These are phyloP conservation scores for Pycnonotus jocosus DNA, from an alignment of 2,113 vertebrate species.

Conservation along the genomic window DNA sequence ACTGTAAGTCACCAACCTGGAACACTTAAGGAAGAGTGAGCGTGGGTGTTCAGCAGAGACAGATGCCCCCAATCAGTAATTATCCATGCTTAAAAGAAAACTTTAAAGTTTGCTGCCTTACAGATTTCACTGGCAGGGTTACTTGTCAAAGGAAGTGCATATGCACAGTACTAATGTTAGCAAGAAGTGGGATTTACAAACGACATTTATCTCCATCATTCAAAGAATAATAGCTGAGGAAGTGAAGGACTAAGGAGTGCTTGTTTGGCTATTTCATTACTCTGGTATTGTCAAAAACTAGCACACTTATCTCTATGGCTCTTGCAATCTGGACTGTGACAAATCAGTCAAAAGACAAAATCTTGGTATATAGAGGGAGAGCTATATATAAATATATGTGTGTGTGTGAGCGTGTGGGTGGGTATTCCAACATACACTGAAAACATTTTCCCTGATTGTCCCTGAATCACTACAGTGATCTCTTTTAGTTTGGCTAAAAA, in stretches of 20 bases:
- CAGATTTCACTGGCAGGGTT: slow-evolving; percentile 41
- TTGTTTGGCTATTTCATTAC: slow-evolving; percentile 23
- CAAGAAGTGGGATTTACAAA: slow-evolving; percentile 56
- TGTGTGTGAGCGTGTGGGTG: background rate
- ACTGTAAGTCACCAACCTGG: background rate
- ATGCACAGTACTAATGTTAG: slow-evolving; percentile 54
- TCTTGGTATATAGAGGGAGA: rapidly evolving
- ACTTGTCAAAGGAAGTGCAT: slow-evolving; percentile 49
- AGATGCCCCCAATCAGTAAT: slow-evolving; percentile 47
- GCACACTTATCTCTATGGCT: background rate
- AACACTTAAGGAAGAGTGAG: slow-evolving; percentile 11
- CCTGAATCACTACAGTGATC: background rate
- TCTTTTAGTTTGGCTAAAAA: background rate
- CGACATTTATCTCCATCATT: slow-evolving; percentile 27
- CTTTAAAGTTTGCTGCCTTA: slow-evolving; percentile 17
- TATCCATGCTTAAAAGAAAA: slow-evolving; percentile 36
- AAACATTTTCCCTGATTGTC: background rate
- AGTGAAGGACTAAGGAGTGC: background rate
- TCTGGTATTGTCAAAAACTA: background rate
- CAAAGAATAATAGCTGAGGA: slow-evolving; percentile 30
- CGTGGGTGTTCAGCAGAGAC: slow-evolving; percentile 25
- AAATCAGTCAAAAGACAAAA: background rate
- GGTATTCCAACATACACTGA: background rate
- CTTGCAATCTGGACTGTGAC: background rate
- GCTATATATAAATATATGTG: background rate